Conservation (phyloP, 2,113 vertebrate genomes). For the Sigmodon hispidus region DNA sequence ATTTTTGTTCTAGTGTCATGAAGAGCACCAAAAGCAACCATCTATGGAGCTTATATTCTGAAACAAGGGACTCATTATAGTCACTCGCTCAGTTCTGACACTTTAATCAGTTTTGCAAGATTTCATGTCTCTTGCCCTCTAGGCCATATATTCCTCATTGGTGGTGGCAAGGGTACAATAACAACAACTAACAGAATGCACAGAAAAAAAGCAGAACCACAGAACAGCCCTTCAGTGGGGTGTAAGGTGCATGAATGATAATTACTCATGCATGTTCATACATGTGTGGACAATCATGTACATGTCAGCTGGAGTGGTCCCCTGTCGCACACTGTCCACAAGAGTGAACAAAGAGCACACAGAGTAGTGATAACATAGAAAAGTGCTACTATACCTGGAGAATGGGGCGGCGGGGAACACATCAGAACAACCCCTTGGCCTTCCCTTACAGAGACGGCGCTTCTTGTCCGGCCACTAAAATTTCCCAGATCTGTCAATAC, state of each 20-base stretch:
- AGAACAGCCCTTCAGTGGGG: neutral
- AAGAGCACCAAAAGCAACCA: slow-evolving; percentile 10
- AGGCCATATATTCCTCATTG: neutral
- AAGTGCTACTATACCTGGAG: slow-evolving; percentile 90
- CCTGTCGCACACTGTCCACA: neutral
- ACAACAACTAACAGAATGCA: neutral
- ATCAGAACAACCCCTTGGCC: slow-evolving; percentile 98
- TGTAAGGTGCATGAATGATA: neutral
- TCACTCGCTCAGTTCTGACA: neutral
- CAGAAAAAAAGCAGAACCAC: slow-evolving; percentile 12
- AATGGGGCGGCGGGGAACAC: slow-evolving; percentile 95
- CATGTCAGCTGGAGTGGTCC: neutral
- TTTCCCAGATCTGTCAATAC: slow-evolving; percentile 92
- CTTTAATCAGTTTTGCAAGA: slow-evolving; percentile 49
- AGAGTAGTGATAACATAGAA: neutral
- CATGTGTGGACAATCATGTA: neutral
- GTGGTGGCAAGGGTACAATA: neutral
- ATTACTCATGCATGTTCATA: slow-evolving; percentile 25
- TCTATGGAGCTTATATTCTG: neutral
- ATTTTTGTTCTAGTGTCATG: neutral
- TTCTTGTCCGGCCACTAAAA: slow-evolving; percentile 93
- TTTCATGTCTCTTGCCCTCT: slow-evolving; percentile 34
- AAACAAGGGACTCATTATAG: slow-evolving; percentile 44
- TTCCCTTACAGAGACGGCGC: slow-evolving; percentile 95
- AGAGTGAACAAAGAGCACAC: neutral